A percentile compares a stretch with the other conserved stretches of the same genome.
phyloP scores from a whole-genome alignment of 1,140 invertebrate species.

The Tetramorium alpestre region DNA sequence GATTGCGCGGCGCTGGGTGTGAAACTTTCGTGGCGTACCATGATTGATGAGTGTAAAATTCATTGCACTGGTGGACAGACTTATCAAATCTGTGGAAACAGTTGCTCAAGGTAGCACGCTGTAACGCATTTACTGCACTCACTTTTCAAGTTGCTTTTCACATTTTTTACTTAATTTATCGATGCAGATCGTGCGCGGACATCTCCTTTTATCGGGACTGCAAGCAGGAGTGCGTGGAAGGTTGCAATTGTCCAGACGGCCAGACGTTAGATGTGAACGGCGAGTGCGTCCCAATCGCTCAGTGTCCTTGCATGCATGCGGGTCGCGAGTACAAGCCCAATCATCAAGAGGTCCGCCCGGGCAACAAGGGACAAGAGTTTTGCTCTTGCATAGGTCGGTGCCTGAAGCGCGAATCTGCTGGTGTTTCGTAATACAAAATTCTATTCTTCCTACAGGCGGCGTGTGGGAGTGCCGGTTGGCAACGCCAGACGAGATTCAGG shows the following conservation, averaged over 20 bases:
- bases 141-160: neutral
- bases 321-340: slow-evolving; percentile 91
- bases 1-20: slow-evolving; percentile 91
- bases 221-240: slow-evolving; percentile 91
- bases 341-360: slow-evolving; percentile 90
- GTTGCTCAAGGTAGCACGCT: slow-evolving; percentile 84
- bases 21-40: slow-evolving; percentile 91
- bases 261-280: slow-evolving; percentile 90
- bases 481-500: slow-evolving; percentile 87
- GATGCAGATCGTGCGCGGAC: slow-evolving; percentile 76
- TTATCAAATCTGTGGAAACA: slow-evolving; percentile 89
- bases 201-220: slow-evolving; percentile 83
- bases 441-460: slow-evolving; percentile 62
- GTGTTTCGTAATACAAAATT: neutral
- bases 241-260: slow-evolving; percentile 94
- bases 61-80: slow-evolving; percentile 92
- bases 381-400: slow-evolving; percentile 90
- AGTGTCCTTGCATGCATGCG: slow-evolving; percentile 92
- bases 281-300: slow-evolving; percentile 91
- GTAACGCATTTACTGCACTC: neutral
- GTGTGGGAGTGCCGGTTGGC: slow-evolving; percentile 91
- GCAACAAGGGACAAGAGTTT: slow-evolving; percentile 88
- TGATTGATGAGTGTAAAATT: slow-evolving; percentile 92
- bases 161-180: neutral
- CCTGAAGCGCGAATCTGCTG: neutral